A percentile compares a stretch with the other conserved stretches of the same genome.
These are phyloP conservation scores for Coranthus polyacanthus DNA, from an alignment of 2,797 vertebrate species.

Conservation along the genomic window DNA sequence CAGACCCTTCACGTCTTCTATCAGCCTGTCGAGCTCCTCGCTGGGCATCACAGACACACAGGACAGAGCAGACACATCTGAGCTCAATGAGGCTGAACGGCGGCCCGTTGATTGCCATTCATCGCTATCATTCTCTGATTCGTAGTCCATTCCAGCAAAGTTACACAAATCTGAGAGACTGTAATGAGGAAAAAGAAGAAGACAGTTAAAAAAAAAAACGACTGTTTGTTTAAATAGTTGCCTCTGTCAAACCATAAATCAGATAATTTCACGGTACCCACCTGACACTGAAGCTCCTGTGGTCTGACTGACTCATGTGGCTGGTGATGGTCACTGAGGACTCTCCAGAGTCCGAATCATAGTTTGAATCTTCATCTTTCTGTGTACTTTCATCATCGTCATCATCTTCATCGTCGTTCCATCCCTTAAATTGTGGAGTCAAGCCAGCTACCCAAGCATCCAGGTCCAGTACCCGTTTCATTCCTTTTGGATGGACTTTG, in stretches of 20 bases:
- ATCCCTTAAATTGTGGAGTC: slow-evolving; percentile 61
- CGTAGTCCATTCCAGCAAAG: slow-evolving; percentile 81
- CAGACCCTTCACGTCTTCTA: slow-evolving; percentile 83
- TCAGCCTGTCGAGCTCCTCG: slow-evolving; percentile 84
- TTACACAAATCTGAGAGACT: slow-evolving; percentile 85
- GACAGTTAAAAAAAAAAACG: not conserved
- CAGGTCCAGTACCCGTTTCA: slow-evolving; percentile 50
- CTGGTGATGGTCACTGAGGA: slow-evolving; percentile 86
- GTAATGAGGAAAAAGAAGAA: not conserved
- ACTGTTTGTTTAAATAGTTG: not conserved
- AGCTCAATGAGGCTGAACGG: slow-evolving; percentile 82
- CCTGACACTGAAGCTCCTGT: slow-evolving; percentile 85
- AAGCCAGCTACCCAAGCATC: slow-evolving; percentile 73
- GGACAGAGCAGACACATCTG: slow-evolving; percentile 84
- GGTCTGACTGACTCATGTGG: slow-evolving; percentile 82
- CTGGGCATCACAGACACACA: slow-evolving; percentile 82
- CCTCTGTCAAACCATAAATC: too few species aligned
- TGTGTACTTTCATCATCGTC: slow-evolving; percentile 80
- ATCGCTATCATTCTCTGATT: slow-evolving; percentile 70
- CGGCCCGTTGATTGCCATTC: slow-evolving; percentile 61
- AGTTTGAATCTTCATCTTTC: slow-evolving; percentile 81
- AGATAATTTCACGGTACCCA: slow-evolving; percentile 53
- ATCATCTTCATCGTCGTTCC: slow-evolving; percentile 69
- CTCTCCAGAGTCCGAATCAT: slow-evolving; percentile 86
- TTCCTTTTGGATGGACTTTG: slow-evolving; percentile 16